Conservation (phyloP, 2,888 invertebrate genomes). For the Callinectes sapidus region DNA sequence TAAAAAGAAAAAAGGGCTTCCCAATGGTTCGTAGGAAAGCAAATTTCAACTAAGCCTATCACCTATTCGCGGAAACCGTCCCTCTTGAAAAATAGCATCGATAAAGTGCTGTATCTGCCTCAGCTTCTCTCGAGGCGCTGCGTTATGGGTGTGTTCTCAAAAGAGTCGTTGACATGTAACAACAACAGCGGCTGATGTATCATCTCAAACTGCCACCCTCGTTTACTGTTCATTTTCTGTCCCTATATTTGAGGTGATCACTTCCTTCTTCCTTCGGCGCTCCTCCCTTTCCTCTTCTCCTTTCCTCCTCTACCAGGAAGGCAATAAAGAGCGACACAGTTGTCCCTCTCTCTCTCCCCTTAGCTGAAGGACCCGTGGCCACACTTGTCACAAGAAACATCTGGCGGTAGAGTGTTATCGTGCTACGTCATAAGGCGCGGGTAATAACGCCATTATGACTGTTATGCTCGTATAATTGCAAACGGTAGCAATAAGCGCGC, state of each 20-base stretch:
- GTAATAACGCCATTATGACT: background rate
- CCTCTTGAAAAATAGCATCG: background rate
- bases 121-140: background rate
- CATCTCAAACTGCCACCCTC: background rate
- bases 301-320: background rate
- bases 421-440: background rate
- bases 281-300: background rate
- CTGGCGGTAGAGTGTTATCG: background rate
- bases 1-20: too few relatives aligned
- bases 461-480: background rate
- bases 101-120: background rate
- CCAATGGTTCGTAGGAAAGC: background rate
- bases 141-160: background rate
- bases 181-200: background rate
- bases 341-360: background rate
- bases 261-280: background rate
- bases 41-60: background rate
- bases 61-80: background rate
- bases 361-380: background rate
- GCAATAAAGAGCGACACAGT: background rate
- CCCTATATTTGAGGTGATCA: background rate
- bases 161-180: background rate
- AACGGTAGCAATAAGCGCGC: conserved; percentile 10
- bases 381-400: background rate
- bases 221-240: background rate